Conservation (phyloP, 2,888 invertebrate genomes). For the Pseudococcus longispinus region DNA sequence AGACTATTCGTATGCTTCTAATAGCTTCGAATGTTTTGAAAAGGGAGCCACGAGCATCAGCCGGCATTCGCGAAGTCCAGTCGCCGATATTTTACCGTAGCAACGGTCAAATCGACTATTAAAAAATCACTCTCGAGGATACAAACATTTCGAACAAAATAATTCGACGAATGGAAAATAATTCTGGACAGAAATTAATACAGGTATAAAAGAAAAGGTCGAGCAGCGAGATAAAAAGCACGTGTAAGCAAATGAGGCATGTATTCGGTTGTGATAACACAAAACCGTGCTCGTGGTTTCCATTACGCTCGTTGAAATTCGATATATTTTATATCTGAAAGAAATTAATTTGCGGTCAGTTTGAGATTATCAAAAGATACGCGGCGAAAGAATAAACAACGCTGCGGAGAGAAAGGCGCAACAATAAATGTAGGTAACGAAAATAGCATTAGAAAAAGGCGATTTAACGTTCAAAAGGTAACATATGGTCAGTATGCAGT, state of each 20-base stretch:
- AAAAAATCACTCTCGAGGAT: neutral
- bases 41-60: neutral
- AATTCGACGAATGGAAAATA: neutral
- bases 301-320: neutral
- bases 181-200: neutral
- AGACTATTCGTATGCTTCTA: neutral
- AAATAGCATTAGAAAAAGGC: neutral
- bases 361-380: conserved; percentile 37
- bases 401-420: neutral
- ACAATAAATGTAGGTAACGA: neutral
- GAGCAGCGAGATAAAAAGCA: neutral
- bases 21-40: neutral
- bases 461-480: conserved; percentile 12
- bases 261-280: neutral
- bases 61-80: neutral
- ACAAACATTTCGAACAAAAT: neutral
- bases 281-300: neutral
- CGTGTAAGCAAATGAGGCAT: conserved; percentile 6
- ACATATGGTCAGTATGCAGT: conserved; percentile 28
- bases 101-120: neutral
- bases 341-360: conserved; percentile 51
- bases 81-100: neutral
- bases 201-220: neutral
- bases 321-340: conserved; percentile 1
- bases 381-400: neutral